These are phyloP conservation scores for Marmota flaviventris DNA, from an alignment of 2,113 vertebrate genomes.

Conservation along the genomic window DNA sequence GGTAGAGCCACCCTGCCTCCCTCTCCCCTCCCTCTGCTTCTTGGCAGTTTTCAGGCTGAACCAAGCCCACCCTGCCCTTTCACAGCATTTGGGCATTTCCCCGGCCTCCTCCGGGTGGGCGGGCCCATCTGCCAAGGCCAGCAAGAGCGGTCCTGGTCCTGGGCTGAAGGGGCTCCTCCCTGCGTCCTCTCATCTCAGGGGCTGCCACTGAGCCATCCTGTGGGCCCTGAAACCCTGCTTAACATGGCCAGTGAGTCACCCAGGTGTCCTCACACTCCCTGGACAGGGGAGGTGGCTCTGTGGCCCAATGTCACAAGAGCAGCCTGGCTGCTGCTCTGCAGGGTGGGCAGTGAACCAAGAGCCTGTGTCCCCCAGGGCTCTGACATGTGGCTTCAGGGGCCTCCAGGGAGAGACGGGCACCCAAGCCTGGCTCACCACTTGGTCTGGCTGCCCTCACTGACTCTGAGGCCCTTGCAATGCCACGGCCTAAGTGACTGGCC, in stretches of 20 bases:
- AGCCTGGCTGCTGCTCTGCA: not conserved
- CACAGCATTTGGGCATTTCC: not conserved
- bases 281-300: not conserved
- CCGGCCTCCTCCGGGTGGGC: not conserved
- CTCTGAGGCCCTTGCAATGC: not conserved
- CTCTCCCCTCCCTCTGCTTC: not conserved
- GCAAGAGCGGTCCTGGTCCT: not conserved
- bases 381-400: not conserved
- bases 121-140: not conserved
- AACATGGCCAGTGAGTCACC: not conserved
- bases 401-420: not conserved
- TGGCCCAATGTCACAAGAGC: fast-evolving
- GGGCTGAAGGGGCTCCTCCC: not conserved
- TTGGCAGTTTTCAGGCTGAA: not conserved
- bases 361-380: no score
- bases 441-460: not conserved
- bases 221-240: not conserved
- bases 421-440: not conserved
- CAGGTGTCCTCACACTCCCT: not conserved
- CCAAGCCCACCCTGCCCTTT: not conserved
- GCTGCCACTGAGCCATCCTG: no score
- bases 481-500: not conserved
- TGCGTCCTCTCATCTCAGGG: not conserved
- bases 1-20: not conserved
- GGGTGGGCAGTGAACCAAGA: fast-evolving